These are phyloP conservation scores for Catostylus mosaicus DNA, from an alignment of 30 jellyfish, hydroid and myxozoan genomes.

Conservation along the genomic window DNA sequence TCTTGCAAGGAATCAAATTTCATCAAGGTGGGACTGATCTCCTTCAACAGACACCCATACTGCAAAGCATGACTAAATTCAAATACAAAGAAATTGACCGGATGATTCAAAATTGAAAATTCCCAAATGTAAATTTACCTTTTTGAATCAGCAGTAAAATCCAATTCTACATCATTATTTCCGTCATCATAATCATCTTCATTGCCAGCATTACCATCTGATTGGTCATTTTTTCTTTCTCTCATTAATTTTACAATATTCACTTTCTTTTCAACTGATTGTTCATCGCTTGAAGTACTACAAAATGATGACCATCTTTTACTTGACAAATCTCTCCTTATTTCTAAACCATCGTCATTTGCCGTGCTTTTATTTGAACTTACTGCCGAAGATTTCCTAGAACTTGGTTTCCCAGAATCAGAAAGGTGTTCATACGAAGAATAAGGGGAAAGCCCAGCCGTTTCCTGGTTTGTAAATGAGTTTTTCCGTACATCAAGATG, in stretches of 20 bases:
- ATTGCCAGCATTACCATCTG: slow-evolving; percentile 30
- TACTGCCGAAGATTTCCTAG: slow-evolving; percentile 32
- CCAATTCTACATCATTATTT: neutral
- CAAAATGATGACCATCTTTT: slow-evolving; percentile 75
- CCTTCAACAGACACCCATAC: too few species aligned
- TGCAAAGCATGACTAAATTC: too few species aligned
- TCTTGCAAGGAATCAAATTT: too few species aligned
- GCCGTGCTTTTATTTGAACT: neutral
- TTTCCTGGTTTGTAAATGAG: neutral
- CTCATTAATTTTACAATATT: slow-evolving; percentile 57
- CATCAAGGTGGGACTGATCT: too few species aligned
- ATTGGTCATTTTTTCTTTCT: slow-evolving; percentile 51
- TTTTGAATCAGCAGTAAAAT: neutral
- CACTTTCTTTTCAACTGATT: slow-evolving; percentile 35
- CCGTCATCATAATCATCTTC: slow-evolving; percentile 27
- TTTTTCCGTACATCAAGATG: neutral
- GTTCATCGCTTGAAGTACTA: slow-evolving; percentile 55
- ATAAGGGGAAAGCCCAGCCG: slow-evolving; percentile 4
- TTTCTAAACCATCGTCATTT: neutral
- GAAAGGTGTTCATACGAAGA: slow-evolving; percentile 35
- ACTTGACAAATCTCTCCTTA: neutral
- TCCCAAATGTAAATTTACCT: slow-evolving; percentile 26
- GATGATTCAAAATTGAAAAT: too few species aligned
- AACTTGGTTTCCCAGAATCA: slow-evolving; percentile 6
- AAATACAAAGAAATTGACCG: too few species aligned